Evolutionary conservation across 2,113 vertebrate genomes (phyloP).

Genomic region (Pomatorhinus ruficollis): DNA sequence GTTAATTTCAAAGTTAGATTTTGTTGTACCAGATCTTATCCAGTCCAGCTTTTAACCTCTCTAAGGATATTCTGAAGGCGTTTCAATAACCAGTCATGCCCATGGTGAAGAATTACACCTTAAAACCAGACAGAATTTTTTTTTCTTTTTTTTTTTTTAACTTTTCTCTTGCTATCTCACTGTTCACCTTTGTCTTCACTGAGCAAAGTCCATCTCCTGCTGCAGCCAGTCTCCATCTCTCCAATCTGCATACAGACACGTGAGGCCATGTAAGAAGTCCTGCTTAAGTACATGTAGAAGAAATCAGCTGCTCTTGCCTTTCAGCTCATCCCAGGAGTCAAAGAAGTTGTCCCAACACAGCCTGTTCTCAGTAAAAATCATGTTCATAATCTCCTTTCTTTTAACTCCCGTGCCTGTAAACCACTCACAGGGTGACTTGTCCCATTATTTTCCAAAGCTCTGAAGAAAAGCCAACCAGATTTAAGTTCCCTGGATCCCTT

Average conservation of each 20-base stretch:
- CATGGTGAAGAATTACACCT: neutral
- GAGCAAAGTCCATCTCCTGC: neutral
- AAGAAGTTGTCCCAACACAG: neutral
- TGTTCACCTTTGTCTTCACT: neutral
- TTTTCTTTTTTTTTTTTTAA: neutral
- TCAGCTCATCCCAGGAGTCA: neutral
- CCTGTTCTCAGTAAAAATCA: neutral
- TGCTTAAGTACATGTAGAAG: neutral
- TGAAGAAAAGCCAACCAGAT: neutral
- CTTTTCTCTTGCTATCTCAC: neutral
- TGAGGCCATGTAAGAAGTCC: neutral
- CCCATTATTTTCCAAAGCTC: neutral
- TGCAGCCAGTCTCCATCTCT: neutral
- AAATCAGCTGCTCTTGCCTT: neutral
- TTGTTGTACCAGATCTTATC: neutral
- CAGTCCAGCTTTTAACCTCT: neutral
- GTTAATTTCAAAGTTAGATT: neutral
- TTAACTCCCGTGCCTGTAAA: fast-evolving
- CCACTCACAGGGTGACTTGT: fast-evolving
- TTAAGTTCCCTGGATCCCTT: neutral
- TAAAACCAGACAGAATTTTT: neutral
- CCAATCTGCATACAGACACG: neutral
- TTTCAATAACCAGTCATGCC: neutral
- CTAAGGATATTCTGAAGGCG: neutral
- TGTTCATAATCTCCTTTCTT: neutral